Evolutionary conservation across 2,113 vertebrate species (phyloP), one percentile per base, ranked within the genome.

Genomic region (Falco punctatus): DNA sequence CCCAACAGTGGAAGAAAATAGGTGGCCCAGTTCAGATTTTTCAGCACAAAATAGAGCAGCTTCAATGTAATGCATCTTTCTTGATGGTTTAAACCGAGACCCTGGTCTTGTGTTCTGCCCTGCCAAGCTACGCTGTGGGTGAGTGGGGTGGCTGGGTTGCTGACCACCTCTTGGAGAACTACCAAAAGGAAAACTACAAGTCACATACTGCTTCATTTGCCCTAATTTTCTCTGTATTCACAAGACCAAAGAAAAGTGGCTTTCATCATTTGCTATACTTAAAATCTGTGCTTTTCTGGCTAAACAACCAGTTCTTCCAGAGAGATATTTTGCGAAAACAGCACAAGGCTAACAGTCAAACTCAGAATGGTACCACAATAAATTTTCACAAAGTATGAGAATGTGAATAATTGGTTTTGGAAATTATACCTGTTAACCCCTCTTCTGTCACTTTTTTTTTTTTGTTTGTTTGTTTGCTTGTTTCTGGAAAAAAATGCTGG

Each of bases 61-160:
- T 62, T 33, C 69, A 16, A 35, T 1, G 27, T 33, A 22, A 15
- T 3, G 4, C 3, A 10, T 15, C 44, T 16, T 5, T 33, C 28
- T 7, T 18, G 55, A 11, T 17, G 73, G 85, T 21, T 74, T 49
- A 20, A 32, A 52, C 15, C 0, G 11, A 30, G 49, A 9, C 48
- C 27, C 9, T 3, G 55, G 16, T 5, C 32, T 24, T 3, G 3
- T 8, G 57, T 3, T 5, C 26, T 49, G 12, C 62, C 55, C 35
- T 28, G 48, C 54, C 83, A 42, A 11, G 61, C 81, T 21, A 9
- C 3, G 20, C 81, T 18, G 3, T 0, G 20, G 35, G 1, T 3
- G 30, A 48, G 61, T 0, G 4, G 44, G 15, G 15, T 2, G 40
- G 13, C 0, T 22, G 54, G 67, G 61, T 4, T 23, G 23, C 51